Percentiles rank a stretch among this genome's conserved stretches.
These are phyloP conservation scores for Colinus virginianus DNA, from an alignment of 2,113 vertebrate species.

Conservation along the genomic window DNA sequence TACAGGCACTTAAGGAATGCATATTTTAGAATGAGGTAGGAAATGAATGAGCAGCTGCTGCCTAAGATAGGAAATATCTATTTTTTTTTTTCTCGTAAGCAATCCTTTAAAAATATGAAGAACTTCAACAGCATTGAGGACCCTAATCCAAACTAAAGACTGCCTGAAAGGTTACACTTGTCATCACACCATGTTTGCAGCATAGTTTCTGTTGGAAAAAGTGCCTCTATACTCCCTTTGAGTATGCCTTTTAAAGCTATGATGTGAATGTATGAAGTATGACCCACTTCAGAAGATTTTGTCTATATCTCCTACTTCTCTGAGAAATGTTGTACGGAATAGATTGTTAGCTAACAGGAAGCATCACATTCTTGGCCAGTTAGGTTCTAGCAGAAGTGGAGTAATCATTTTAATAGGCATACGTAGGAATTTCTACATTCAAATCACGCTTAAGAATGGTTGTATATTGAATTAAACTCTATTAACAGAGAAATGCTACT, in stretches of 20 bases:
- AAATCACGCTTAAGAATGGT: background rate
- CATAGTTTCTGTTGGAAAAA: constrained; percentile 13
- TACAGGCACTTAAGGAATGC: background rate
- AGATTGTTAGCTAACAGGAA: background rate
- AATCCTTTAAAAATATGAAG: background rate
- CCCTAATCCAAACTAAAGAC: background rate
- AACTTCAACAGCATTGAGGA: background rate
- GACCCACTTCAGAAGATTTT: constrained; percentile 13
- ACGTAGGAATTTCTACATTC: background rate
- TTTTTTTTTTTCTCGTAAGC: background rate
- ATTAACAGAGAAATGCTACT: background rate
- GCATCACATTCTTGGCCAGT: background rate
- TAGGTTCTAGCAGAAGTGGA: background rate
- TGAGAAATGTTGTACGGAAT: background rate
- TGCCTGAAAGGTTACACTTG: background rate
- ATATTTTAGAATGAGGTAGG: background rate
- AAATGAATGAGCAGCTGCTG: background rate
- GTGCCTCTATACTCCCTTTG: constrained; percentile 10
- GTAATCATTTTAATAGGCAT: background rate
- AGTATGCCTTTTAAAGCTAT: background rate
- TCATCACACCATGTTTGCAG: background rate
- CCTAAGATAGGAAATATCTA: background rate
- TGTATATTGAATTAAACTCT: background rate
- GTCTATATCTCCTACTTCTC: background rate
- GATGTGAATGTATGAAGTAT: background rate